Percentiles rank a stretch among this genome's conserved stretches.
These are phyloP conservation scores for Melieria omissa DNA, from an alignment of 2,888 invertebrate species.

Conservation along the genomic window DNA sequence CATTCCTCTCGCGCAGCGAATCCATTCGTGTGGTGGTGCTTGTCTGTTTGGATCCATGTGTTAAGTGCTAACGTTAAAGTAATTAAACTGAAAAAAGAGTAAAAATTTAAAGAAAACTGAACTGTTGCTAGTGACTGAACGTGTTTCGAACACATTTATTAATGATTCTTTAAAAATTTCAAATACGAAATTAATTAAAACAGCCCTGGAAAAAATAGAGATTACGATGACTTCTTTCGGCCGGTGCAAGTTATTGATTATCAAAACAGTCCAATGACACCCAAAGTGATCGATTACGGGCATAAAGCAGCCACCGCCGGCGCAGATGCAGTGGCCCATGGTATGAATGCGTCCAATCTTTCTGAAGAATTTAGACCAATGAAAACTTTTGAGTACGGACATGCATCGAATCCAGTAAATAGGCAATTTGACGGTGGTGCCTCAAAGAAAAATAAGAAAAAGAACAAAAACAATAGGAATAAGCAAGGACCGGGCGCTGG, in stretches of 20 bases:
- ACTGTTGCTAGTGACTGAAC: constrained; percentile 15
- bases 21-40: no score
- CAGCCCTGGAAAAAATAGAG: constrained; percentile 61
- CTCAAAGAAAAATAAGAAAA: constrained; percentile 7
- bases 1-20: no score
- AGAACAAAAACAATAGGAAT: constrained; percentile 30
- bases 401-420: constrained; percentile 62
- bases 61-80: no score
- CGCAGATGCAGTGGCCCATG: constrained; percentile 50
- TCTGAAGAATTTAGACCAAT: constrained; percentile 71
- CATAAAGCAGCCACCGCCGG: constrained; percentile 68
- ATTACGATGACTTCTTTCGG: constrained; percentile 68
- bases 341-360: constrained; percentile 11
- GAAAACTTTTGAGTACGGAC: constrained; percentile 78
- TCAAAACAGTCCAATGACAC: constrained; percentile 72
- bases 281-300: constrained; percentile 78
- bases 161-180: constrained; percentile 43
- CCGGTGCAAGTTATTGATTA: constrained; percentile 77
- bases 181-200: constrained; percentile 44
- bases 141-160: constrained; percentile 34
- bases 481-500: constrained; percentile 7
- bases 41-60: no score
- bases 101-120: no score
- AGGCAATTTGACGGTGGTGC: not conserved
- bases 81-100: no score